Evolutionary conservation across 2,888 invertebrate species (phyloP).

Genomic region (Gisinianus flammeolus): DNA sequence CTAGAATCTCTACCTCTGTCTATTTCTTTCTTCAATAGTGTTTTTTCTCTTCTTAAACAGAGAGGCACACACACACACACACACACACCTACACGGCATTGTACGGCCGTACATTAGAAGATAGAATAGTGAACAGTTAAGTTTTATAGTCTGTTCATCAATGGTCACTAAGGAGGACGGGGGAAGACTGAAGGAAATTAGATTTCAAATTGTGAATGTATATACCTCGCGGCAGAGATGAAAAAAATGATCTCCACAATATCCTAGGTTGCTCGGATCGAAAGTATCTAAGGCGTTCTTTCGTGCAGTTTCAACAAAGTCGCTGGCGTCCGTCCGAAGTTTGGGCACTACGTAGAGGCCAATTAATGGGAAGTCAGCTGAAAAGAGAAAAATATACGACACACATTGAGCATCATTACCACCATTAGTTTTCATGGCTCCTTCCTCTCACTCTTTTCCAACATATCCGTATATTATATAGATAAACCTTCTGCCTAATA

Average conservation of each 20-base stretch:
- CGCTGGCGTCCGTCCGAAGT: slow-evolving; percentile 80
- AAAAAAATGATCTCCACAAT: slow-evolving; percentile 85
- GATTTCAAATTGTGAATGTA: slow-evolving; percentile 6
- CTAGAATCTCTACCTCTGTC: slow-evolving; percentile 1
- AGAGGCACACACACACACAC: too few species aligned
- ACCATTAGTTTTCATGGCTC: slow-evolving; percentile 36
- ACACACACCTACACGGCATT: too few species aligned
- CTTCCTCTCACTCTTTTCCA: background rate
- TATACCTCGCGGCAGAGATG: slow-evolving; percentile 79
- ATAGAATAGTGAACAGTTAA: too few species aligned
- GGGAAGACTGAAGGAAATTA: slow-evolving; percentile 1
- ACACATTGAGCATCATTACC: slow-evolving; percentile 27
- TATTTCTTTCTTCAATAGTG: background rate
- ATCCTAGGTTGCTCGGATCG: slow-evolving; percentile 79
- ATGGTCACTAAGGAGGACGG: background rate
- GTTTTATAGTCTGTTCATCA: too few species aligned
- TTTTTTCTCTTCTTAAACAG: too few species aligned
- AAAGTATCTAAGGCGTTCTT: slow-evolving; percentile 83
- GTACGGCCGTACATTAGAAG: too few species aligned
- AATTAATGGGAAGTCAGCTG: slow-evolving; percentile 90
- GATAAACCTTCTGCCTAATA: background rate
- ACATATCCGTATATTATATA: background rate
- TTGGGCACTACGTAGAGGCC: slow-evolving; percentile 89
- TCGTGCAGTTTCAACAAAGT: slow-evolving; percentile 84
- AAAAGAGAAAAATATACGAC: background rate